Evolutionary conservation across 2,888 invertebrate genomes (phyloP), one percentile per base, ranked within the genome.

Genomic region (Polietes domitor): DNA sequence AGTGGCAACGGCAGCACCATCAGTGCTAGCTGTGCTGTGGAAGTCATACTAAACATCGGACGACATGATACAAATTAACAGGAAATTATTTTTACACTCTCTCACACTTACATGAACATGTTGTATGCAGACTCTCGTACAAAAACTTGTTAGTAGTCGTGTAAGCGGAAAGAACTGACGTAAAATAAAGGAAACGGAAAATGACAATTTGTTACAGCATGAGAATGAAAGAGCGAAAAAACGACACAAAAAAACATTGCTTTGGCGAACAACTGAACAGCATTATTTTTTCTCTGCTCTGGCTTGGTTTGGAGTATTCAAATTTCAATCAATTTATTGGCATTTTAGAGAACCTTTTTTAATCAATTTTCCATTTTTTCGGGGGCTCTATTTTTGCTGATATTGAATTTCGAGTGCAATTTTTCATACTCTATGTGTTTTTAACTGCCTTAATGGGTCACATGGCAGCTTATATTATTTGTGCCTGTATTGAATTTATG

Each of bases 11-110:
- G 21, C 21, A 53, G 19, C 3, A n/a, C 37, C 4, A 12, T 1
- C 37, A 9, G 37, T n/a, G n/a, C 4, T 9, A 32, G 32, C 32
- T 4, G 32, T 32, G 5, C 32, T 32, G 32, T 61, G n/a, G 28
- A 61, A 26, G 61, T 43, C 6, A 1, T 37, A 43, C 12, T 19
- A 26, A 61, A 73, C 41, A 26, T 9, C 68, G 19, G 43, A 15
- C 71, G 41, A 50, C 61, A 77, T 47, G 71, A n/a, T 32, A 70
- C 77, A 58, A 58, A 70, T 77, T 61, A 71, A 43, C 70, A 71
- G 77, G 70, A 77, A 77, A 70, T 77, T 77, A 70, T 58, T 26
- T 58, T 28, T 61, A 28, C 53, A 53, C 32, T 28, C 21, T 12
- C 43, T 43, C 37, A 15, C 43, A 21, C 15, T 0, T 21, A 43